These are phyloP conservation scores for Chelon auratus DNA, from an alignment of 2,797 vertebrate species.

Conservation along the genomic window DNA sequence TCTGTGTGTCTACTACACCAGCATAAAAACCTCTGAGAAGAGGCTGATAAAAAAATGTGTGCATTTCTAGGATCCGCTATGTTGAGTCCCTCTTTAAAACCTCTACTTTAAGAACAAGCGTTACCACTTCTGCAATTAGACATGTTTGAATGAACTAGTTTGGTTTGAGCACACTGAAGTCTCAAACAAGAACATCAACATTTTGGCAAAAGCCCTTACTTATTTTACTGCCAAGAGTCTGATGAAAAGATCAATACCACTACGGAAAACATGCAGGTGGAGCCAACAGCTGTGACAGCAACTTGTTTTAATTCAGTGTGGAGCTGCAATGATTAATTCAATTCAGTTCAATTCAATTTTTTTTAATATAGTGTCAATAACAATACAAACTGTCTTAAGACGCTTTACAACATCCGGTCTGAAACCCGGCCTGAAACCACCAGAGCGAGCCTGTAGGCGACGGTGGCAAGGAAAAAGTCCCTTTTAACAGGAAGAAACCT, in stretches of 20 bases:
- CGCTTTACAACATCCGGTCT: too few species aligned
- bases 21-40: neutral
- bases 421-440: too few species aligned
- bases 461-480: too few species aligned
- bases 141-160: slow-evolving; percentile 1
- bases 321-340: neutral
- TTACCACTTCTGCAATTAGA: neutral
- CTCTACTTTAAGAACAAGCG: neutral
- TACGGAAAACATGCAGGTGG: neutral
- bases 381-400: too few species aligned
- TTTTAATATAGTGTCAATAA: too few species aligned
- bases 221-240: neutral
- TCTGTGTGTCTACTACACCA: neutral
- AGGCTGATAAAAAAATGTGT: neutral
- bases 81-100: too few species aligned
- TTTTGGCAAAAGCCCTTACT: neutral
- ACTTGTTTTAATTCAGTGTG: slow-evolving; percentile 14
- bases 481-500: too few species aligned
- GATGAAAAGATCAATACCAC: slow-evolving; percentile 25
- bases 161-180: neutral
- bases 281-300: slow-evolving; percentile 16
- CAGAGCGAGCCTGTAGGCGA: too few species aligned
- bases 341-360: too few species aligned
- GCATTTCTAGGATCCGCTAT: neutral
- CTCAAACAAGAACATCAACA: slow-evolving; percentile 14